Evolutionary conservation across 2,888 invertebrate species (phyloP), one percentile per base, ranked within the genome.

Genomic region (Mimumesa dahlbomi): DNA sequence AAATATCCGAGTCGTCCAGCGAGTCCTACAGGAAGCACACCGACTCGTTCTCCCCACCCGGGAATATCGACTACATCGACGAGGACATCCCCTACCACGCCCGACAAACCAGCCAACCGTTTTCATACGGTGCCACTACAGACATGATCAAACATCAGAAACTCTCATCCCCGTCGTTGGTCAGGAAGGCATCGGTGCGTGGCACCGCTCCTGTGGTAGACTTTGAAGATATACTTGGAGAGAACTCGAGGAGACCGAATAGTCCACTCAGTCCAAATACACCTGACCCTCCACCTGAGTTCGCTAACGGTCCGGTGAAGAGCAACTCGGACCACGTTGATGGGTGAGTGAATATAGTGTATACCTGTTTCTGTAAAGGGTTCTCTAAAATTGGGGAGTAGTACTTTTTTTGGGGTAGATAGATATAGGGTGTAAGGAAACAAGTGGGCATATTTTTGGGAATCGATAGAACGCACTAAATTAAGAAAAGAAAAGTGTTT

Each of bases 81-180:
- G 92, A 91, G 75, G 92, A 93, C 89, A 96, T 96, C 89, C 97
- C 97, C 82, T 97, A 97, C 91, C 97, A 97, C 94, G 96, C 97
- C 86, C 93, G 97, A 85, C 94, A 95, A 82, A 95, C 96, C 90
- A 95, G 95, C 84, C 93, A 95, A 84, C 97, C 97, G 72, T 97
- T 97, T 91, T 95, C 95, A 63, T 97, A 97, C 93, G 96, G 96
- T 62, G 94, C 93, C 71, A 93, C 93, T 68, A 90, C 91, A 82
- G 92, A 92, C 86, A 94, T 94, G 94, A 92, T 94, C 83, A 94
- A 93, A 73, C 93, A 94, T 84, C 92, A 94, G 89, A 95, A 95
- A 84, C 92, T 95, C 78, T 94, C 95, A 85, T 96, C 95, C 90
- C 96, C 96, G 67, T 94, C 95, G 89, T 92, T 96, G 88, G 96